Evolutionary conservation across 2,113 vertebrate species (phyloP), one percentile per base, ranked within the genome.

Genomic region (Procavia capensis): DNA sequence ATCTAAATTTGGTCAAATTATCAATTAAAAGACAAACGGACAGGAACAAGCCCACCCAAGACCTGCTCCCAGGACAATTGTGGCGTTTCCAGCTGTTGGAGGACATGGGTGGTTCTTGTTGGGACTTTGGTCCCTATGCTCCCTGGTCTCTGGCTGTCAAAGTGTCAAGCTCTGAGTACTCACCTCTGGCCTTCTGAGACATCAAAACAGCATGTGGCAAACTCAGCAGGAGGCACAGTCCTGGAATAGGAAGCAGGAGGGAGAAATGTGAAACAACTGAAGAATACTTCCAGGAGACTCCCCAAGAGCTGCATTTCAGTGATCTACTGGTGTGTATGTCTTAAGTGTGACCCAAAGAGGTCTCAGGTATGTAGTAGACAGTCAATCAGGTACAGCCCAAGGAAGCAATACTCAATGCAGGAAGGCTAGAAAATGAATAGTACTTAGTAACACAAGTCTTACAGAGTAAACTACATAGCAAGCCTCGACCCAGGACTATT

Each of bases 181-280:
- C 50, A 97, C 95, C 9, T 54, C 14, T 39, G 41, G 14, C 5
- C 5, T 20, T 36, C 2, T 39, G 96, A 94, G 16, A 4, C 27
- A 47, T n/a, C n/a, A n/a, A n/a, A n/a, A n/a, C 2, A 11, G 72
- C 63, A 81, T 16, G 81, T 70, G 20, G 74, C 22, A 95, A 50
- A 36, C 57, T 68, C 61, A 97, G 94, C 41, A 96, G 86, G 72
- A 91, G 39, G 63, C 24, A 78, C 50, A 97, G 74, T 8, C 90
- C 96, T 97, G 80, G 24, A 96, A 93, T 6, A 68, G 17, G 20
- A 91, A 81, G 31, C 45, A 91, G 50, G 93, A 95, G 54, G 9
- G 19, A 94, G 50, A 92, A 31, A 54, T 5, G 10, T 57, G 50
- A 95, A 78, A 76, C 6, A 19, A 43, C 2, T 25, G 25, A 66